These are phyloP conservation scores for Alfaro cultratus DNA, from an alignment of 2,797 vertebrate genomes.

Conservation along the genomic window DNA sequence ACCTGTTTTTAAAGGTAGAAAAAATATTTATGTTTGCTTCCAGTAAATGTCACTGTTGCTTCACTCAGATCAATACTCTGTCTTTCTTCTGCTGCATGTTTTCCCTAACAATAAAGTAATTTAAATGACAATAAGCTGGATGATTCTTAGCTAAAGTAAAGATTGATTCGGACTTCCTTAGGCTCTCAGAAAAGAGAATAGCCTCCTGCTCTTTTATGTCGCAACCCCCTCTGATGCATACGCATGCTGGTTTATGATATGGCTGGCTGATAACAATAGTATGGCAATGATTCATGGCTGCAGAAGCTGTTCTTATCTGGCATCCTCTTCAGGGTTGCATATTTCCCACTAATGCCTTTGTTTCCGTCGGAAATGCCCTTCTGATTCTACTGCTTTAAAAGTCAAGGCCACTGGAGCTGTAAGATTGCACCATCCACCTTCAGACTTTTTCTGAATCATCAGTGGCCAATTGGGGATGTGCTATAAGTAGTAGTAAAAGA, in stretches of 20 bases:
- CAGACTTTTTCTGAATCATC: constrained; percentile 19
- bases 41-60: neutral
- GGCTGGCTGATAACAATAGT: constrained; percentile 55
- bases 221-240: constrained; percentile 6
- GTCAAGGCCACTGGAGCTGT: constrained; percentile 38
- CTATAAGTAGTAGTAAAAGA: constrained; percentile 26
- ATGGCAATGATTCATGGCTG: constrained; percentile 68
- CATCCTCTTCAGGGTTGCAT: constrained; percentile 55
- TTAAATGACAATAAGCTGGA: neutral
- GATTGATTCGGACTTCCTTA: constrained; percentile 34
- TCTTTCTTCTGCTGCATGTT: neutral
- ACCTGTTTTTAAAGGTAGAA: neutral
- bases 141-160: neutral
- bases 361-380: constrained; percentile 54
- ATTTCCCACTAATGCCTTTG: constrained; percentile 58
- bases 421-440: constrained; percentile 27
- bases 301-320: constrained; percentile 68
- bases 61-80: neutral
- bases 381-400: constrained; percentile 38
- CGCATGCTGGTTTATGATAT: constrained; percentile 36
- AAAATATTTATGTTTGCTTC: neutral
- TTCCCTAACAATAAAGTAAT: neutral
- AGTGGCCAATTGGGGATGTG: constrained; percentile 21
- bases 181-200: constrained; percentile 16
- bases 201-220: constrained; percentile 23